Evolutionary conservation across 2,797 vertebrate species (phyloP).

Genomic region (Anas acuta): DNA sequence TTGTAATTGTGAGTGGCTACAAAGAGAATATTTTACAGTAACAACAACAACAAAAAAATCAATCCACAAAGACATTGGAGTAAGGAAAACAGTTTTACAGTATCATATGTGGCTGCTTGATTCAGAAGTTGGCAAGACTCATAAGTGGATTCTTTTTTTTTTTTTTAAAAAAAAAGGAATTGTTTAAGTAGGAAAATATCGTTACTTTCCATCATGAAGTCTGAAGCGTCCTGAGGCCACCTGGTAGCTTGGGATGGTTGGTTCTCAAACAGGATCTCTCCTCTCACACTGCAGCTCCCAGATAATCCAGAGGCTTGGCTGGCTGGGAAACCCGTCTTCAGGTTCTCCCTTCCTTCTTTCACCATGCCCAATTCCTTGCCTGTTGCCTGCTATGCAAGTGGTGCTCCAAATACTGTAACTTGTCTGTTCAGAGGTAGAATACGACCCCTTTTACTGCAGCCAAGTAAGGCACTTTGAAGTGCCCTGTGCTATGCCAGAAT

Average conservation of each 20-base stretch:
- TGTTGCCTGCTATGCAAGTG: neutral
- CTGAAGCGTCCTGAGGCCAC: neutral
- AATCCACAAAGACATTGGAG: neutral
- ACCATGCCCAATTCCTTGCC: rapidly evolving
- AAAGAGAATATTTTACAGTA: neutral
- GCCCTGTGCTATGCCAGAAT: neutral
- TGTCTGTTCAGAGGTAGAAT: neutral
- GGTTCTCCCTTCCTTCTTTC: neutral
- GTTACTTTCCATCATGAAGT: neutral
- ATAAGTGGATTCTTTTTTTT: neutral
- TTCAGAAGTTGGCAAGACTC: neutral
- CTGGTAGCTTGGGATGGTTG: rapidly evolving
- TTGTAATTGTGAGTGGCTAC: neutral
- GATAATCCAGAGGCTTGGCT: neutral
- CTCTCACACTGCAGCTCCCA: neutral
- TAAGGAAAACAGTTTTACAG: rapidly evolving
- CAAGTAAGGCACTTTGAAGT: neutral
- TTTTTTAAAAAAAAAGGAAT: neutral
- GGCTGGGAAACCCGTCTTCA: neutral
- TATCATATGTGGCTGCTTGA: neutral
- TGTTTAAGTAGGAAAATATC: neutral
- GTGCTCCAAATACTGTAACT: neutral
- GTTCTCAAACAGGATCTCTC: neutral
- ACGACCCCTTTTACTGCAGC: neutral
- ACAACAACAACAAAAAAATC: neutral